Evolutionary conservation across 2,888 invertebrate genomes (phyloP).

Genomic region (Trichopria drosophilae): DNA sequence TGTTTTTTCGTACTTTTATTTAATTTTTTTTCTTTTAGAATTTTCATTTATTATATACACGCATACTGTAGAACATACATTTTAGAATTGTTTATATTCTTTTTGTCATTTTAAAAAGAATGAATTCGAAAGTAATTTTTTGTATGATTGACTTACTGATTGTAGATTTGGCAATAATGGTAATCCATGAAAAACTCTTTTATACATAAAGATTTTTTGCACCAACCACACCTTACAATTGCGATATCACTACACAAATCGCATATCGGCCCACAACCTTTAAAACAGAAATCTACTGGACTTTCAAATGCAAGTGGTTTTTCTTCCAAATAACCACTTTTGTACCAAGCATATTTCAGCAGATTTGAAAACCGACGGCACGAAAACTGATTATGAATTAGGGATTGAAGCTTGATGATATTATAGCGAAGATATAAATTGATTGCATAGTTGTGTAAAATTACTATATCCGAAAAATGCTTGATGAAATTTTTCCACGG

Average conservation of each 20-base stretch:
- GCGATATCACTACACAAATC: slow-evolving; percentile 8
- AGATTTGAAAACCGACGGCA: slow-evolving; percentile 22
- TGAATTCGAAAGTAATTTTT: too few relatives aligned
- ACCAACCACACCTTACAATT: slow-evolving; percentile 25
- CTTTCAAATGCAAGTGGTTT: slow-evolving; percentile 17
- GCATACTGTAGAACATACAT: too few relatives aligned
- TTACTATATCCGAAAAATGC: slow-evolving; percentile 24
- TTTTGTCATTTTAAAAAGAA: too few relatives aligned
- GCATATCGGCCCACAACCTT: slow-evolving; percentile 9
- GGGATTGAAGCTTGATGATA: slow-evolving; percentile 23
- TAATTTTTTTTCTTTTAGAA: too few relatives aligned
- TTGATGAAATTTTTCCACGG: slow-evolving; percentile 28
- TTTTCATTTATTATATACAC: too few relatives aligned
- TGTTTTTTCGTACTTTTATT: too few relatives aligned
- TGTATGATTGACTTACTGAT: too few relatives aligned
- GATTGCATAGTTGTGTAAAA: slow-evolving; percentile 17
- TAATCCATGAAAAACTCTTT: slow-evolving; percentile 16
- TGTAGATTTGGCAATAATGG: not conserved
- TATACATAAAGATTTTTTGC: slow-evolving; percentile 14
- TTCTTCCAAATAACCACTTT: slow-evolving; percentile 29
- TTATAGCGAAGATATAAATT: slow-evolving; percentile 31
- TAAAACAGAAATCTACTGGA: slow-evolving; percentile 23
- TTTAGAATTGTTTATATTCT: too few relatives aligned
- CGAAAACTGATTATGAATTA: slow-evolving; percentile 27
- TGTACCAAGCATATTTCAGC: slow-evolving; percentile 29